A percentile compares a stretch with the other conserved stretches of the same genome.
Evolutionary conservation across 2,797 vertebrate genomes (phyloP).

Genomic region (Fringilla coelebs): DNA sequence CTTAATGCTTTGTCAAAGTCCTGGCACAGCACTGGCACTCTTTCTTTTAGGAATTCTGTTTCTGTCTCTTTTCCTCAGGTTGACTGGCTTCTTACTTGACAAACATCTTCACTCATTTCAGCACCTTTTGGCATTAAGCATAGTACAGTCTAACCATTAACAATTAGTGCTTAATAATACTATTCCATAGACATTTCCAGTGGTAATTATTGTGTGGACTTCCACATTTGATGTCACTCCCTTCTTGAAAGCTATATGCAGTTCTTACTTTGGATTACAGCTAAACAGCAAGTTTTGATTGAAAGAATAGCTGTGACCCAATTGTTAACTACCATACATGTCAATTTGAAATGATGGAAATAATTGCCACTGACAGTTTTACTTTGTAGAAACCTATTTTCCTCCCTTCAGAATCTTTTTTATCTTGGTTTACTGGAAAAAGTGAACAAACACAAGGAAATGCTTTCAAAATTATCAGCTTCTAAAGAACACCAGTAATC

Average conservation of each 20-base stretch:
- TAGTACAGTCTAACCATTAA: background rate
- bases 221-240: background rate
- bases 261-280: background rate
- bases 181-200: background rate
- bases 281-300: slow-evolving; percentile 11
- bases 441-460: slow-evolving; percentile 51
- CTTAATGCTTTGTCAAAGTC: background rate
- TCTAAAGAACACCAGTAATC: slow-evolving; percentile 57
- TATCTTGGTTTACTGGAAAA: slow-evolving; percentile 47
- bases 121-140: background rate
- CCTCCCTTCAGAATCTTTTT: slow-evolving; percentile 3
- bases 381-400: slow-evolving; percentile 18
- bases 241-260: background rate
- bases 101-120: background rate
- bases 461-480: slow-evolving; percentile 59
- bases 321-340: background rate
- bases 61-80: background rate
- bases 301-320: slow-evolving; percentile 8
- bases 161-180: background rate
- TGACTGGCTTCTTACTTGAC: background rate
- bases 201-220: background rate
- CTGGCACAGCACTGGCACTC: background rate
- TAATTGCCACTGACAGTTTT: slow-evolving; percentile 26
- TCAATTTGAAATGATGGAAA: slow-evolving; percentile 34
- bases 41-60: background rate